These are phyloP conservation scores for Agonopterix subpropinquella DNA, from an alignment of 2,888 invertebrate genomes.

Conservation along the genomic window DNA sequence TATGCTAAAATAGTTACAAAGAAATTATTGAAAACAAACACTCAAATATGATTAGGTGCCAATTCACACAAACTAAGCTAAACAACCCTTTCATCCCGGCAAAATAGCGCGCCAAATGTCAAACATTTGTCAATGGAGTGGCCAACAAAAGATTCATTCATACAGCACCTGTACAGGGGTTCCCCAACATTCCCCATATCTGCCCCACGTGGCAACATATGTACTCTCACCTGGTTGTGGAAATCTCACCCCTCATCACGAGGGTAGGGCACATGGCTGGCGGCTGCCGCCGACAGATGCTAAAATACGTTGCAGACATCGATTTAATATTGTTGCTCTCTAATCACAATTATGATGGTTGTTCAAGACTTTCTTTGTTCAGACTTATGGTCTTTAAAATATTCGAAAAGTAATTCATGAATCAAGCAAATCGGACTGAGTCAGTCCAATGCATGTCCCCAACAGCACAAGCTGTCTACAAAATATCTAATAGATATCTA, in stretches of 20 bases:
- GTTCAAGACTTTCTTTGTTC: too few relatives aligned
- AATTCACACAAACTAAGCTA: conserved; percentile 3
- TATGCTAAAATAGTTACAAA: too few relatives aligned
- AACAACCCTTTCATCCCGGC: conserved; percentile 55
- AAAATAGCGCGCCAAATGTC: conserved; percentile 62
- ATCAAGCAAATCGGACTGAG: too few relatives aligned
- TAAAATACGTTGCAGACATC: conserved; percentile 70
- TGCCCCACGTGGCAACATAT: conserved; percentile 60
- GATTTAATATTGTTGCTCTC: conserved; percentile 47
- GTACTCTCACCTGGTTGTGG: conserved; percentile 37
- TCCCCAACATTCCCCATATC: conserved; percentile 26
- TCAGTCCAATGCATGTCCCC: too few relatives aligned
- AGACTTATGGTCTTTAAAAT: too few relatives aligned
- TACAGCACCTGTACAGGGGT: conserved; percentile 64
- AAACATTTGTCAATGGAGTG: conserved; percentile 60
- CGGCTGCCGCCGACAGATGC: conserved; percentile 73
- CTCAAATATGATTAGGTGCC: too few relatives aligned
- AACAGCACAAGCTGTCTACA: too few relatives aligned
- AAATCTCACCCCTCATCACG: conserved; percentile 67
- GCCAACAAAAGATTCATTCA: conserved; percentile 60
- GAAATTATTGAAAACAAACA: too few relatives aligned
- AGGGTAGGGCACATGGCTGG: conserved; percentile 63
- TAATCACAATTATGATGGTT: too few relatives aligned
- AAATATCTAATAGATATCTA: too few relatives aligned
- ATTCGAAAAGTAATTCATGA: too few relatives aligned